Base-by-base conservation (phyloP, 2,797 vertebrate genomes). In the Sciurus carolinensis region DNA sequence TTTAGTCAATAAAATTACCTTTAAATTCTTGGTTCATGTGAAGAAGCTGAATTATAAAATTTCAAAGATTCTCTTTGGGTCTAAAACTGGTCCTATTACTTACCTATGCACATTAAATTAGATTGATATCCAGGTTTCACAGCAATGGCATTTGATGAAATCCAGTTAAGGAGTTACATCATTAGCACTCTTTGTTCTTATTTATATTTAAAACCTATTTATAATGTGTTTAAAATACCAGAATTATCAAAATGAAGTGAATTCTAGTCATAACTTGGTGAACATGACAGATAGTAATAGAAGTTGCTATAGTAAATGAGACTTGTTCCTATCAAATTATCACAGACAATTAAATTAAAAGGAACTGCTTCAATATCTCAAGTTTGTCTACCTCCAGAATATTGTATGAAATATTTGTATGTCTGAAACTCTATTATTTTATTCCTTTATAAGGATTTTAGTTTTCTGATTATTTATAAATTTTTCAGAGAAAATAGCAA, bases 231-330 rank as follows among this genome's bases (percentile, higher is more conserved):
- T 20, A 75, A 67, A 95, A 67, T 57, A 79, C 28, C 47, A 77
- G 92, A 82, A 54, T 95, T 52, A 77, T 90, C 47, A 94, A 89
- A 92, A 82, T 62, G n/a, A 83, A 66, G 28, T 30, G 13, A 88
- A 52, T n/a, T 30, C 1, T 33, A 33, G 3, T 24, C 36, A 64
- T 62, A 28, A 44, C 85, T 90, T 94, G 57, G 3, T 85, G 57
- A 88, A 50, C 5, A 36, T 9, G 30, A 62, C 15, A 81, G 50
- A 59, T 9, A 73, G 36, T 22, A 52, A 36, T 42, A 33, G 69
- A 92, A 77, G 7, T 6, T 18, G n/a, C 8, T 50, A 54, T 11
- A 72, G 5, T 12, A 59, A 22, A 33, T 59, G 26, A 90, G n/a
- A 52, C 36, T 71, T 42, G 8, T 24, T 85, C 26, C 42, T 30